Evolutionary conservation across 2,888 invertebrate genomes (phyloP).

Genomic region (Phlogophora meticulosa): DNA sequence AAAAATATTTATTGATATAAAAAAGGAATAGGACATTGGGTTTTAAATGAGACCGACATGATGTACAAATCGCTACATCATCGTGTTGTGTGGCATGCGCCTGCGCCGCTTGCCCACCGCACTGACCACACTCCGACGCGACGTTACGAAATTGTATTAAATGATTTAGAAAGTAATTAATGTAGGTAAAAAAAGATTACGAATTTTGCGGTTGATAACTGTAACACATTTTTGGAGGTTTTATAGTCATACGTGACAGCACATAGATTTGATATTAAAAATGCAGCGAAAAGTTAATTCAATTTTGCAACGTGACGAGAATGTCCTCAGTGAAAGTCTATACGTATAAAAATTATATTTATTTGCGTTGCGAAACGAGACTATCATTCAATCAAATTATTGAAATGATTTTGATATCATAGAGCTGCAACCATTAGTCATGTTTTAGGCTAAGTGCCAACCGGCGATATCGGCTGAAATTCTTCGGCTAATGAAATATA

Average conservation of each 20-base stretch:
- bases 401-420: constrained; percentile 52
- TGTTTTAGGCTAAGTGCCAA: constrained; percentile 55
- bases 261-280: constrained; percentile 11
- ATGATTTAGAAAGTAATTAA: constrained; percentile 74
- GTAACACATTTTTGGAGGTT: constrained; percentile 45
- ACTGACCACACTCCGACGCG: constrained; percentile 73
- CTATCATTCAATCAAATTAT: constrained; percentile 52
- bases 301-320: constrained; percentile 25
- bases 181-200: constrained; percentile 56
- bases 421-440: constrained; percentile 51
- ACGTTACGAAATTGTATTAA: constrained; percentile 79
- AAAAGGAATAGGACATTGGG: constrained; percentile 75
- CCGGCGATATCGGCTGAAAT: constrained; percentile 55
- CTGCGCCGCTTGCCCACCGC: constrained; percentile 67
- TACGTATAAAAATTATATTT: constrained; percentile 4
- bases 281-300: constrained; percentile 3
- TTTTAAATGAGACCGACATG: constrained; percentile 78
- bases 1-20: constrained; percentile 82
- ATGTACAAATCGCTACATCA: constrained; percentile 81
- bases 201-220: constrained; percentile 57
- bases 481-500: constrained; percentile 64
- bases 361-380: constrained; percentile 42
- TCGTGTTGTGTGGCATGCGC: constrained; percentile 78
- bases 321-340: constrained; percentile 29
- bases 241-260: constrained; percentile 25